These are phyloP conservation scores for Carapus acus DNA, from an alignment of 2,797 vertebrate species.

Conservation along the genomic window DNA sequence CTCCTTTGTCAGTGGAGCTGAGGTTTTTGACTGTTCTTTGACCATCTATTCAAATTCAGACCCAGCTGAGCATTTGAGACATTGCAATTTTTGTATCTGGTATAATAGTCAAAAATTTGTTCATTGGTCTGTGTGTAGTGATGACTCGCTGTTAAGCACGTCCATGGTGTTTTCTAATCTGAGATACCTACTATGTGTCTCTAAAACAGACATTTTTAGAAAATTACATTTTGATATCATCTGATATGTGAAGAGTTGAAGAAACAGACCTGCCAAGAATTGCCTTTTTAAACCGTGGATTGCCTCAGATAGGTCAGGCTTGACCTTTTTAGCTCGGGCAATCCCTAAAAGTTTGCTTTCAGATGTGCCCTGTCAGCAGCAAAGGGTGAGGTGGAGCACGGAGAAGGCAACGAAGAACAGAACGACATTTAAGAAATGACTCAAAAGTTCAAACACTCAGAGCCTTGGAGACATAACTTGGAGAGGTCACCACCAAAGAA, in stretches of 20 bases:
- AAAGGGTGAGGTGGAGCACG: constrained; percentile 6
- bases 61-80: constrained; percentile 41
- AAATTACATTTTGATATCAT: constrained; percentile 3
- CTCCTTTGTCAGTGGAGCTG: constrained; percentile 32
- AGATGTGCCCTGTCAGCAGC: constrained; percentile 14
- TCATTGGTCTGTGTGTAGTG: constrained; percentile 23
- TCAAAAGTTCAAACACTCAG: background rate
- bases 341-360: constrained; percentile 37
- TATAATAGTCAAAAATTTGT: constrained; percentile 32
- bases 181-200: constrained; percentile 8
- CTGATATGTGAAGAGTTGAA: constrained; percentile 18
- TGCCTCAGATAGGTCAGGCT: constrained; percentile 7
- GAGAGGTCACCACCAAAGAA: background rate
- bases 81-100: constrained; percentile 44
- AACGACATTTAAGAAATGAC: background rate
- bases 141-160: constrained; percentile 16
- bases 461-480: background rate
- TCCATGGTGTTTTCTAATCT: constrained; percentile 18
- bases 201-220: constrained; percentile 24
- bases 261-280: constrained; percentile 19
- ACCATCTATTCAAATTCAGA: constrained; percentile 31
- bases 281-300: constrained; percentile 16
- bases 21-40: constrained; percentile 15
- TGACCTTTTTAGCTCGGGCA: constrained; percentile 23
- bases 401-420: constrained; percentile 1